phyloP scores from a whole-genome alignment of 2,888 invertebrate species.

The Ptychoptera albimana region DNA sequence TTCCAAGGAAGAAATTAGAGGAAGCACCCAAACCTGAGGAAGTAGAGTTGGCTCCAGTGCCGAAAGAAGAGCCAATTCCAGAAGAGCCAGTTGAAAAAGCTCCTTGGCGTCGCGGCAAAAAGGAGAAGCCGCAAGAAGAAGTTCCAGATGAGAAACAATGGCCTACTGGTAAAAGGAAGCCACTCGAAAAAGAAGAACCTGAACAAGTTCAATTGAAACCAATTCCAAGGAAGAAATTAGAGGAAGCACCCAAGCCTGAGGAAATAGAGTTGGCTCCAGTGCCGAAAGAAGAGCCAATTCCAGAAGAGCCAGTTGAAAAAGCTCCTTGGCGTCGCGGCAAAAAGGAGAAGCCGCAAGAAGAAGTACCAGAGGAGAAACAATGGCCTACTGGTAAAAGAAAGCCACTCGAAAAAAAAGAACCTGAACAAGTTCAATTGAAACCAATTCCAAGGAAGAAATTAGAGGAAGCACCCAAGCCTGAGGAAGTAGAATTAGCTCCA shows the following conservation, averaged over 20 bases:
- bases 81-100: constrained; percentile 10
- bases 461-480: constrained; percentile 2
- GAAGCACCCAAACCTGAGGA: constrained; percentile 19
- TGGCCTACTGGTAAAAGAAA: constrained; percentile 20
- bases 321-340: constrained; percentile 15
- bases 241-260: constrained; percentile 17
- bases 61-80: constrained; percentile 14
- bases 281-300: constrained; percentile 19
- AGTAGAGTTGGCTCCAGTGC: constrained; percentile 28
- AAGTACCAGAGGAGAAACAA: constrained; percentile 24
- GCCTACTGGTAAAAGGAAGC: constrained; percentile 23
- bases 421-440: constrained; percentile 19
- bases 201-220: constrained; percentile 29
- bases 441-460: constrained; percentile 23
- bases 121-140: constrained; percentile 16
- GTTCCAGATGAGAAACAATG: constrained; percentile 18
- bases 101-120: constrained; percentile 16
- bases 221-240: constrained; percentile 22
- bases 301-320: constrained; percentile 10
- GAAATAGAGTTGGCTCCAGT: constrained; percentile 31
- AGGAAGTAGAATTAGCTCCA: constrained; percentile 8
- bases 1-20: constrained; percentile 22
- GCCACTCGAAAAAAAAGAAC: constrained; percentile 23
- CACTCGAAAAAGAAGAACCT: constrained; percentile 29
- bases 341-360: constrained; percentile 17